Evolutionary conservation across 1,140 invertebrate genomes (phyloP).

Genomic region (Bombus sylvicola): DNA sequence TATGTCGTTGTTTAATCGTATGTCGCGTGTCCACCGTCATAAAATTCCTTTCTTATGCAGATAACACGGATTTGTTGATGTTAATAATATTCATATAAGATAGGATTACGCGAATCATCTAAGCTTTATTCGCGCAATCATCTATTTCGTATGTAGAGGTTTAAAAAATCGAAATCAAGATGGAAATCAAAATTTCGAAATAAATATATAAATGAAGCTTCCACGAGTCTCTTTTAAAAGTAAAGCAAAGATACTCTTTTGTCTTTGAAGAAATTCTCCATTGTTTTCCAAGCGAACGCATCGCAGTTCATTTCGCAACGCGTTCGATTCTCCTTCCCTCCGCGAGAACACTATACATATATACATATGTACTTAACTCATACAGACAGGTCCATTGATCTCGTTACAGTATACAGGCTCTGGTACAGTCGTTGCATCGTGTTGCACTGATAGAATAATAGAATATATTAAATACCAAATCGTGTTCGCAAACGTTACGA

Average conservation of each 20-base stretch:
- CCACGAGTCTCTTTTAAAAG: not conserved
- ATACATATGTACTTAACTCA: constrained; percentile 46
- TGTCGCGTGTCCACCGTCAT: too few relatives aligned
- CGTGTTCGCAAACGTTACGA: constrained; percentile 27
- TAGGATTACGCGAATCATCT: too few relatives aligned
- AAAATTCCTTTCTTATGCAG: too few relatives aligned
- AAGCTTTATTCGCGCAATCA: too few relatives aligned
- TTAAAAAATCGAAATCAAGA: not conserved
- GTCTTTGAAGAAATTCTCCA: not conserved
- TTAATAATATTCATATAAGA: too few relatives aligned
- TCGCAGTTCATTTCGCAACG: not conserved
- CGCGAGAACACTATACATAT: constrained; percentile 15
- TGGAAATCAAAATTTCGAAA: not conserved
- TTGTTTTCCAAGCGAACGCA: not conserved
- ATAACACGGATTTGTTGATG: too few relatives aligned
- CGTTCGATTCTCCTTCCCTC: constrained; percentile 6
- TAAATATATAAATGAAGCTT: not conserved
- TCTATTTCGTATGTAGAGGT: too few relatives aligned
- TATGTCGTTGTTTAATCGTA: too few relatives aligned
- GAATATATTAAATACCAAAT: constrained; percentile 61
- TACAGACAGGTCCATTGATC: constrained; percentile 73
- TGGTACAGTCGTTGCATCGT: constrained; percentile 48
- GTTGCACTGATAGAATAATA: constrained; percentile 52
- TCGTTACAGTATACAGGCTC: constrained; percentile 53
- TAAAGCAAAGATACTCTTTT: not conserved